Evolutionary conservation across 2,888 invertebrate species (phyloP).

Genomic region (Drosophila maculinotata): DNA sequence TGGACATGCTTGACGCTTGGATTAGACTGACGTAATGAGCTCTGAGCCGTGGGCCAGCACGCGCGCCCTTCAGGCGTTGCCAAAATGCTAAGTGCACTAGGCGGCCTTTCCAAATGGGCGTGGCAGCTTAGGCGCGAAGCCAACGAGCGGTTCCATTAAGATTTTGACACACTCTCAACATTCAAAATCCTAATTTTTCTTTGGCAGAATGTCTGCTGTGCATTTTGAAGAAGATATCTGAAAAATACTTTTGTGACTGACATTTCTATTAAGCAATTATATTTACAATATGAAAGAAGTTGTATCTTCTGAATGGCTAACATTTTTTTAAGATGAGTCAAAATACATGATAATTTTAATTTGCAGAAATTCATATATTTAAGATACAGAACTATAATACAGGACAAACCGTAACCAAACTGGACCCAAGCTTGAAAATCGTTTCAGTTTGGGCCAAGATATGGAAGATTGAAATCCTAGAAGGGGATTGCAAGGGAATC

Average conservation of each 20-base stretch:
- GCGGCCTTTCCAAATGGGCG: constrained; percentile 17
- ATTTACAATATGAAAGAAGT: too few relatives aligned
- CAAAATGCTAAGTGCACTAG: constrained; percentile 14
- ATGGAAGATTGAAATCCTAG: too few relatives aligned
- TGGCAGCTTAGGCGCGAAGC: constrained; percentile 23
- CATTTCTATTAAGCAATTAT: too few relatives aligned
- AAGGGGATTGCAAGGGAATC: too few relatives aligned
- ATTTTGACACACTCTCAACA: not conserved
- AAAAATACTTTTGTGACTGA: not conserved
- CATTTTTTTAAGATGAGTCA: too few relatives aligned
- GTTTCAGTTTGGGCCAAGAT: too few relatives aligned
- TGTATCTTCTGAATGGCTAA: too few relatives aligned
- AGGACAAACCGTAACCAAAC: too few relatives aligned
- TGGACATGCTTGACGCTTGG: constrained; percentile 62
- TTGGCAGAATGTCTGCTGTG: constrained; percentile 19
- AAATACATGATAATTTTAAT: too few relatives aligned
- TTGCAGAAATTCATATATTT: too few relatives aligned
- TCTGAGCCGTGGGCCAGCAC: constrained; percentile 52
- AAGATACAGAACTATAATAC: too few relatives aligned
- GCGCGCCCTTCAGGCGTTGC: constrained; percentile 36
- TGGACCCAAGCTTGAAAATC: too few relatives aligned
- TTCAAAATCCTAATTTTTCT: not conserved
- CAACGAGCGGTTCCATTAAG: not conserved
- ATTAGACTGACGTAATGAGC: constrained; percentile 67
- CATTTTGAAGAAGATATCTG: not conserved